phyloP scores from a whole-genome alignment of 2,113 vertebrate species.

The Butorides virescens region DNA sequence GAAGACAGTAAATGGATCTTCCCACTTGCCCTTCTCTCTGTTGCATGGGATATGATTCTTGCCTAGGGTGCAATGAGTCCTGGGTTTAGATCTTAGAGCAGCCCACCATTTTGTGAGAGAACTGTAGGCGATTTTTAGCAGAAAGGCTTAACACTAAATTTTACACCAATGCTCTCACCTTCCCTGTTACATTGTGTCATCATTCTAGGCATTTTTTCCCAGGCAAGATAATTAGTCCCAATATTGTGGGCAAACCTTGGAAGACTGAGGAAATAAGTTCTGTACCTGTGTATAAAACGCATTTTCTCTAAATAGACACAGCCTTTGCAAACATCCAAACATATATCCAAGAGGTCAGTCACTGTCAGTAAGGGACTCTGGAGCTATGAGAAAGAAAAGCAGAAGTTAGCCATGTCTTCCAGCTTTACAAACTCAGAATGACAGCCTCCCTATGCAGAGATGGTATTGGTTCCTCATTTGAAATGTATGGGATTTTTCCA shows the following conservation, averaged over 20 bases:
- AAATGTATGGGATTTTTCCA: background rate
- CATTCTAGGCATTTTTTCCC: background rate
- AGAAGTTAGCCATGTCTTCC: background rate
- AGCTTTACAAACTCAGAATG: background rate
- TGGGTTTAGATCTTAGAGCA: background rate
- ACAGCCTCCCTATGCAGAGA: background rate
- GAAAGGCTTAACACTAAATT: background rate
- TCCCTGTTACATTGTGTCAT: background rate
- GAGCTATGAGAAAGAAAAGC: slow-evolving; percentile 58
- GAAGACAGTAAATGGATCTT: background rate
- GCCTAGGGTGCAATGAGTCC: background rate
- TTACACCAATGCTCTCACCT: background rate
- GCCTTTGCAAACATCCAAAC: slow-evolving; percentile 77
- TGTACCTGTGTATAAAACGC: slow-evolving; percentile 82
- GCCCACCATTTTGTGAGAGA: background rate
- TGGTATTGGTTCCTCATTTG: background rate
- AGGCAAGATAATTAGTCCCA: background rate
- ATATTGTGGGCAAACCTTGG: background rate
- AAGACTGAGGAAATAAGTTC: background rate
- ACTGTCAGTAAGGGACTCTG: slow-evolving; percentile 59
- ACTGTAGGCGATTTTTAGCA: background rate
- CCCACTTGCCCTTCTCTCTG: background rate
- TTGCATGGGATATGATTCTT: background rate
- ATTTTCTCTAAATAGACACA: slow-evolving; percentile 80
- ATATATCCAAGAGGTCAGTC: slow-evolving; percentile 73